These are phyloP conservation scores for Achroia grisella DNA, from an alignment of 1,140 invertebrate species.

Conservation along the genomic window DNA sequence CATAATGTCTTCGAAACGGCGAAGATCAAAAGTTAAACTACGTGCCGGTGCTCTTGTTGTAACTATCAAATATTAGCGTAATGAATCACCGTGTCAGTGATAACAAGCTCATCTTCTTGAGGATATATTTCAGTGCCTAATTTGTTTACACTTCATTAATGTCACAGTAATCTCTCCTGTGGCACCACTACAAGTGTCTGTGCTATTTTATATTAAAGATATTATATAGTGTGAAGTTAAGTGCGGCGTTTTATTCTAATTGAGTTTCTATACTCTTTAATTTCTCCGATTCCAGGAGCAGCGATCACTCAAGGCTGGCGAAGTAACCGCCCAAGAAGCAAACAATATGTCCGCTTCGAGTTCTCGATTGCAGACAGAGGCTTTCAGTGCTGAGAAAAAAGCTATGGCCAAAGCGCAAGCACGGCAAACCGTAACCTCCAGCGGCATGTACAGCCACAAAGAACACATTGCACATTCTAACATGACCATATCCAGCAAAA, in stretches of 20 bases:
- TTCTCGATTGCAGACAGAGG: conserved; percentile 89
- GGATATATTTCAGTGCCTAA: conserved; percentile 3
- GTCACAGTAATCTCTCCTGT: conserved; percentile 5
- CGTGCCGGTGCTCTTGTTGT: conserved; percentile 46
- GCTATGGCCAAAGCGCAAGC: conserved; percentile 89
- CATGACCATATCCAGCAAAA: conserved; percentile 84
- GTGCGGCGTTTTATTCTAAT: too few species aligned
- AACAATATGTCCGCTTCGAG: conserved; percentile 85
- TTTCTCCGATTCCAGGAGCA: conserved; percentile 78
- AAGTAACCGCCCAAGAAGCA: conserved; percentile 87
- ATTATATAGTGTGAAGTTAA: too few species aligned
- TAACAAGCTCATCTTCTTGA: conserved; percentile 19
- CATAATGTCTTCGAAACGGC: conserved; percentile 52
- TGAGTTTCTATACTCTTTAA: too few species aligned
- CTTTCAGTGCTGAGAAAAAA: conserved; percentile 89
- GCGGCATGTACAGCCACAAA: conserved; percentile 86
- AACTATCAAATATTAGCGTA: conserved; percentile 54
- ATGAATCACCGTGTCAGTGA: conserved; percentile 35
- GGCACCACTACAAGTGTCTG: conserved; percentile 1
- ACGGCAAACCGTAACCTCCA: conserved; percentile 85
- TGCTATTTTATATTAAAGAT: too few species aligned
- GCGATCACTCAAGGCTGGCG: conserved; percentile 85
- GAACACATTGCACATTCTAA: conserved; percentile 87
- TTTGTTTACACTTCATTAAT: background rate
- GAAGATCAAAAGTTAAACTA: conserved; percentile 50